A percentile compares a stretch with the other conserved stretches of the same genome.
These are phyloP conservation scores for Argynnis bischoffii DNA, from an alignment of 2,888 invertebrate species.

Conservation along the genomic window DNA sequence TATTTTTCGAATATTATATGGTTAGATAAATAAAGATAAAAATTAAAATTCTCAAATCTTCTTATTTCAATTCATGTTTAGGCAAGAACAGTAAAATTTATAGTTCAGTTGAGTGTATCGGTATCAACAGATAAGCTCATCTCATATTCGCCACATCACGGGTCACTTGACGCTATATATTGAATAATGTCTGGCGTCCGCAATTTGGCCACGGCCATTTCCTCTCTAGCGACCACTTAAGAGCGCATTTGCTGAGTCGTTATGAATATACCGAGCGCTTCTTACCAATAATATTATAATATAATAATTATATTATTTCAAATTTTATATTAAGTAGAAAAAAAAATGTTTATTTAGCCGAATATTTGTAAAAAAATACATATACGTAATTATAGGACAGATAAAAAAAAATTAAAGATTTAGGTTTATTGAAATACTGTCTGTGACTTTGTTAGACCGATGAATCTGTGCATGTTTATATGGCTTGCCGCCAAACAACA, in stretches of 20 bases:
- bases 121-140: constrained; percentile 14
- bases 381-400: too few relatives aligned
- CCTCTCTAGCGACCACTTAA: constrained; percentile 26
- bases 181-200: constrained; percentile 35
- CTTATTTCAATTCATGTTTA: not conserved
- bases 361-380: too few relatives aligned
- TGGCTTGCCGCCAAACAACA: too few relatives aligned
- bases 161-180: constrained; percentile 30
- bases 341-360: too few relatives aligned
- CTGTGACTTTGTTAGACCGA: too few relatives aligned
- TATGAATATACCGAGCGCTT: constrained; percentile 16
- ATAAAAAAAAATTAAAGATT: too few relatives aligned
- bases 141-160: constrained; percentile 13
- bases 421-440: too few relatives aligned
- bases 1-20: too few relatives aligned
- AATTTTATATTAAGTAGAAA: too few relatives aligned
- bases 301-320: not conserved
- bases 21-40: too few relatives aligned
- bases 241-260: constrained; percentile 10
- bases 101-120: not conserved
- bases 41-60: too few relatives aligned
- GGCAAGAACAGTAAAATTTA: constrained; percentile 6
- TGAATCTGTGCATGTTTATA: too few relatives aligned
- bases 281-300: not conserved
- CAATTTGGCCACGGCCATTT: constrained; percentile 30